Base-by-base conservation (phyloP, 2,888 invertebrate species). In the Dasysyrphus albostriatus region DNA sequence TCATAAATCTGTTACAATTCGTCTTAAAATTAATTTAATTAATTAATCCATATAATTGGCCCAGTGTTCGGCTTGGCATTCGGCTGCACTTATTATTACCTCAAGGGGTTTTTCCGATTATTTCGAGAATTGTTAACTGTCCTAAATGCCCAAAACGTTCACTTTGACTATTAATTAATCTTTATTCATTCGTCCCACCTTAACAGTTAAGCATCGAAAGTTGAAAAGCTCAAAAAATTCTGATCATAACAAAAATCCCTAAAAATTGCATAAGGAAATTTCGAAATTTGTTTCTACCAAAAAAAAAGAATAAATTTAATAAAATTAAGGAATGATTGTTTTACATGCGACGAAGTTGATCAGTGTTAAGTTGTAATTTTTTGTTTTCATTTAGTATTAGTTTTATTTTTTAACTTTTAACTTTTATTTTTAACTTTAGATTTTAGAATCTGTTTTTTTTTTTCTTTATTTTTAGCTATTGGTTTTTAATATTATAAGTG, bases 361-460 rank as follows among this genome's bases (percentile, higher is more conserved):
- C 58, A 47, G 19, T 39, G 39, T 56, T 65, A 10, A 72, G 70
- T 65, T 61, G 8, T 24, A 19, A 12, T 51, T 47, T 19, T 39
- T 9, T 59, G 24, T 58, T 67, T 16, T 19, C n/a, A 19, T 54
- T 54, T 37, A 34, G n/a, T 56, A 47, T 61, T 37, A 19, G n/a
- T 39, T 49, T 5, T 49, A 58, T 67, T 73, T 67, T 67, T 67
- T 72, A 56, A 72, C 54, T 37, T 24, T 75, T 69, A 63, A 69
- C 37, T 54, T 65, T 65, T 24, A 24, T 63, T 65, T 70, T 59
- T 6, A 54, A 47, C 5, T 67, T 49, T 67, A 73, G 72, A 76
- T 58, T 39, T 80, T 80, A 79, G 37, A 77, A 58, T 58, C 76
- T 69, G 37, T 73, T 24, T 61, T 47, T 56, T 61, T 29, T 73